Conservation (phyloP, 2,113 vertebrate species). For the Dasyprocta punctata region DNA sequence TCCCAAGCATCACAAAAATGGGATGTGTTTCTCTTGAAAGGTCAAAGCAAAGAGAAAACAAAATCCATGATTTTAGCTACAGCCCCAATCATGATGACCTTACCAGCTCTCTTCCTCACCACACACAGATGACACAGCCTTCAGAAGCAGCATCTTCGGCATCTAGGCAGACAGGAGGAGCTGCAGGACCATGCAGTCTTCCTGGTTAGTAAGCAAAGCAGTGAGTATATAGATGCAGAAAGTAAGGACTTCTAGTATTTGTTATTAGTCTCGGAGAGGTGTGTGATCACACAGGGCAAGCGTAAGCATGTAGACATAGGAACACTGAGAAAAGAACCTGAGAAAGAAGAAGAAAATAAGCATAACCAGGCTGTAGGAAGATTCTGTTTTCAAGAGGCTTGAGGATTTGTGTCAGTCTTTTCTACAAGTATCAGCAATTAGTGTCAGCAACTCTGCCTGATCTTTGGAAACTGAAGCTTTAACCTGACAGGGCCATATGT, state of each 20-base stretch:
- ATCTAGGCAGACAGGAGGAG: background rate
- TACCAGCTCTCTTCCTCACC: background rate
- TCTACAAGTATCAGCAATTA: background rate
- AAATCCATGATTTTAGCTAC: background rate
- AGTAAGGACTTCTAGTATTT: background rate
- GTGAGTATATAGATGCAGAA: background rate
- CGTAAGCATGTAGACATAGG: background rate
- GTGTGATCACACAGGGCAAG: background rate
- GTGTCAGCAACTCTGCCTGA: background rate
- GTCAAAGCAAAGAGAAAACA: background rate
- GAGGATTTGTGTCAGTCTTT: background rate
- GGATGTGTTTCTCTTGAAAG: background rate
- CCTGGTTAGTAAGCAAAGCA: background rate
- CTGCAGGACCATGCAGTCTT: background rate
- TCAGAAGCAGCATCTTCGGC: background rate
- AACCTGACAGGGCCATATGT: background rate
- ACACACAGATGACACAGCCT: background rate
- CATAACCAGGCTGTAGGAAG: background rate
- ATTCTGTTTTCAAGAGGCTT: background rate
- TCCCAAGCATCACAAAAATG: background rate
- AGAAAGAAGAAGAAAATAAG: conserved; percentile 10
- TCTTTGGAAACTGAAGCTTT: background rate
- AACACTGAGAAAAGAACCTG: background rate
- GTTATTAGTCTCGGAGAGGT: background rate
- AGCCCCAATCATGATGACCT: background rate